Evolutionary conservation across 2,797 vertebrate genomes (phyloP), one percentile per base, ranked within the genome.

Genomic region (Oreochromis mossambicus): DNA sequence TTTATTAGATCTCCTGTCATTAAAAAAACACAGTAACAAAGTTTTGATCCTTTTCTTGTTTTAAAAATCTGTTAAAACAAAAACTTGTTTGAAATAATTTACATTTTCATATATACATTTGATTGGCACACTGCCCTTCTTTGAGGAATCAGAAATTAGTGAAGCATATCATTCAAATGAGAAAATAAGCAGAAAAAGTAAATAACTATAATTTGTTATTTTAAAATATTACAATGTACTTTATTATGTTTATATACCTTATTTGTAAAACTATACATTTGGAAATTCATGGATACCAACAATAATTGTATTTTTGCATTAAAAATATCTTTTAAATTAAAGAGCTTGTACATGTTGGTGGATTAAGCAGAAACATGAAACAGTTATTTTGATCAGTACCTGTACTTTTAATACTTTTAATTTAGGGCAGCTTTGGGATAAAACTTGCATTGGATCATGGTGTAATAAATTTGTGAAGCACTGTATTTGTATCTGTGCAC

Each of bases 341-440:
- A 13, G 32, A 2, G 0, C 1, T 8, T 63, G 19, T 36, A n/a
- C 19, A 63, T 38, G 11, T 3, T 38, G 34, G 15, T 21, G 19
- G 34, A 21, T n/a, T 38, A 63, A 38, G 19, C 58, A 63, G 32
- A 63, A 36, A 63, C 10, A 63, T 36, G 9, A 63, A 63, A 63
- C 2, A 0, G 0, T n/a, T 7, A 12, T 63, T n/a, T 36, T 63
- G 10, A n/a, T 63, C 0, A 63, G 7, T 12, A 63, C 17, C 10
- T 19, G 1, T 56, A 29, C 26, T 56, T 56, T 29, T 55, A 58
- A 32, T 17, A 17, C 26, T 63, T 34, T 63, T 63, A 61, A 61
- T 36, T 63, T 63, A 7, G 58, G 3, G 17, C 0, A 36, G 58
- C 0, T 63, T 36, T 63, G 32, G 32, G 9, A 19, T 58, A 34